These are phyloP conservation scores for Drosophila pachea DNA, from an alignment of 1,140 invertebrate species.

Conservation along the genomic window DNA sequence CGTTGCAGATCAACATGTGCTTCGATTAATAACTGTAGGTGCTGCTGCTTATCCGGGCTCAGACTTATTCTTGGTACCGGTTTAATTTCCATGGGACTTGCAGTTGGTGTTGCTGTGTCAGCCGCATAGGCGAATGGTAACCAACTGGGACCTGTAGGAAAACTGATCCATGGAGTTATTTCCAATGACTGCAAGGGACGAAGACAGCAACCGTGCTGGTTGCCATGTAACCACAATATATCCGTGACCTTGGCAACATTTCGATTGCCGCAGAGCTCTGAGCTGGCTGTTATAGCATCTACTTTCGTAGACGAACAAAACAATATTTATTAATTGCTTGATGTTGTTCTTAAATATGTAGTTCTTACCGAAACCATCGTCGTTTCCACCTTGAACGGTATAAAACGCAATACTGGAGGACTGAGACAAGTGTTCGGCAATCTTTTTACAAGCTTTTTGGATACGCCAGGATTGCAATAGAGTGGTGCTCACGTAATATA, in stretches of 20 bases:
- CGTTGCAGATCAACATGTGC: conserved; percentile 48
- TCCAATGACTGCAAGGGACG: conserved; percentile 79
- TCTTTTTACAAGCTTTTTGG: conserved; percentile 79
- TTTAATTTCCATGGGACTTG: conserved; percentile 36
- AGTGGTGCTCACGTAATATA: conserved; percentile 85
- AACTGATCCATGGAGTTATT: conserved; percentile 77
- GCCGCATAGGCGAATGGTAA: conserved; percentile 62
- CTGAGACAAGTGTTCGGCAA: conserved; percentile 79
- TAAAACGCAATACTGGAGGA: conserved; percentile 74
- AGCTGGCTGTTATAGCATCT: conserved; percentile 79
- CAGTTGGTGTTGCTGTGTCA: conserved; percentile 34
- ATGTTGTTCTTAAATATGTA: not conserved
- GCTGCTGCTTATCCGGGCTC: conserved; percentile 34
- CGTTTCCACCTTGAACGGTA: conserved; percentile 69
- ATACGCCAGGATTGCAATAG: conserved; percentile 84
- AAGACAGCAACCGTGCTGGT: conserved; percentile 80
- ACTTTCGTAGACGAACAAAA: not conserved
- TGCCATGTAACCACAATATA: conserved; percentile 80
- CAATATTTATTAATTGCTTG: conserved; percentile 1
- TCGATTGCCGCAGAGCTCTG: conserved; percentile 80
- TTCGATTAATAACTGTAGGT: conserved; percentile 59
- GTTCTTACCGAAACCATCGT: conserved; percentile 72
- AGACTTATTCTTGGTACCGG: conserved; percentile 38
- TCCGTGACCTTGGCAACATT: conserved; percentile 80
- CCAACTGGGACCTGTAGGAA: conserved; percentile 56